Evolutionary conservation across 2,797 vertebrate species (phyloP), one percentile per base, ranked within the genome.

Genomic region (Uromys caudimaculatus): DNA sequence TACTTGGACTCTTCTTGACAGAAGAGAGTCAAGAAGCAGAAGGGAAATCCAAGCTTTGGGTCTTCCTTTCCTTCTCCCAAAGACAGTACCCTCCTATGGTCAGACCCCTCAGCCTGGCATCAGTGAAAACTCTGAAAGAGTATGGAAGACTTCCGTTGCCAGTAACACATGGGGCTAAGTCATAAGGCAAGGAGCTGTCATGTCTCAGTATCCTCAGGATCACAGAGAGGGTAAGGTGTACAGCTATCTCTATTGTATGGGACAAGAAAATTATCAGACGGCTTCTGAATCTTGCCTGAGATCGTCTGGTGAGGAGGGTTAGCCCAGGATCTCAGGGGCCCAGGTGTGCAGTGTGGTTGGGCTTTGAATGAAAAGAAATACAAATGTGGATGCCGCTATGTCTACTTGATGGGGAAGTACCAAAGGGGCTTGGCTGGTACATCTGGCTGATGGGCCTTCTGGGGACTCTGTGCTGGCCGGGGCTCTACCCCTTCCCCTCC

Each of bases 361-460:
- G 38, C 21, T 56, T 17, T 9, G 75, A 69, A 27, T 17, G 4
- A 38, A 1, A 23, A 71, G 32, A 77, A 60, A 76, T 2, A 50
- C 24, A 23, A 6, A 21, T 0, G 2, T 27, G 52, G 47, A 54
- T 0, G 44, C 4, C 0, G 10, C 41, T 11, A 35, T 0, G 0
- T 56, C 27, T 1, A 0, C 16, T n/a, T 23, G 44, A 58, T 29
- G 71, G 41, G 14, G 52, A 47, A 60, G 76, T 0, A 0, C 35
- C 71, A 50, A 56, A 35, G n/a, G 9, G 3, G 3, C 86, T 89
- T 2, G 3, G 58, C 17, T 23, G 41, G 38, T 27, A 7, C 12
- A 0, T 14, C 38, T 47, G 21, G 56, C 24, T 16, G 44, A n/a
- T 0, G 23, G 6, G 23, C 58, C 13, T 83, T 35, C 9, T 6